Base-by-base conservation (phyloP, 2,888 invertebrate species). In the Cheilosia pagana region DNA sequence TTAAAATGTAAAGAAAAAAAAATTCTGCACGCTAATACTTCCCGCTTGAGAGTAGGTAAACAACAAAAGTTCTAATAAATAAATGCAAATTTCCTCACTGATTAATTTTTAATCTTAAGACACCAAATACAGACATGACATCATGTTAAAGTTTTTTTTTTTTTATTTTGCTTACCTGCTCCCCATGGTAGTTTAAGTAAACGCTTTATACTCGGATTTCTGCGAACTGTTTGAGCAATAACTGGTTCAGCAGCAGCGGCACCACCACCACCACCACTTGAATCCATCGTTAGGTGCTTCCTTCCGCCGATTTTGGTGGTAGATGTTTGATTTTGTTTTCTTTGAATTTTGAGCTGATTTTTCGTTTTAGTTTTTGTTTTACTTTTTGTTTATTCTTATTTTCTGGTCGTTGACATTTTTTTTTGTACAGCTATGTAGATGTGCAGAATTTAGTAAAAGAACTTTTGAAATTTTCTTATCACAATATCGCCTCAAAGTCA, bases 161-260 rank as follows among this genome's bases (percentile, higher is more conserved):
- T 70, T 86, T 19, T 43, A 41, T 19, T 10, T 57, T 43, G 43
- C 90, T 89, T 89, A 90, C 90, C 91, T 90, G 90, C 89, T 53
- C 90, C 90, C 91, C 91, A 91, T 39, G 90, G 89, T 48, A 91
- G 88, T 86, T 89, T 90, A 19, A 91, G 87, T 65, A 91, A 87
- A 76, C 89, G 88, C 72, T 91, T 91, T 53, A 91, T 89, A 87
- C 91, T 91, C 50, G 91, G 89, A 89, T 90, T 91, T 53, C 91
- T 88, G 55, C 91, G 90, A 65, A 91, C 91, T 31, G 89, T 86
- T 65, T 89, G 90, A 55, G 89, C 88, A 79, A 89, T 87, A 77
- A 90, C 88, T 62, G 90, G 89, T 87, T 90, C 89, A 86, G 87
- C 87, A 55, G 74, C 78, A 52, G 68, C 74, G 12, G 55, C 57